Percentiles rank a stretch among this genome's conserved stretches.
Conservation (phyloP, 53 echinoderm and acorn worm species). For the Arbacia lixula region DNA sequence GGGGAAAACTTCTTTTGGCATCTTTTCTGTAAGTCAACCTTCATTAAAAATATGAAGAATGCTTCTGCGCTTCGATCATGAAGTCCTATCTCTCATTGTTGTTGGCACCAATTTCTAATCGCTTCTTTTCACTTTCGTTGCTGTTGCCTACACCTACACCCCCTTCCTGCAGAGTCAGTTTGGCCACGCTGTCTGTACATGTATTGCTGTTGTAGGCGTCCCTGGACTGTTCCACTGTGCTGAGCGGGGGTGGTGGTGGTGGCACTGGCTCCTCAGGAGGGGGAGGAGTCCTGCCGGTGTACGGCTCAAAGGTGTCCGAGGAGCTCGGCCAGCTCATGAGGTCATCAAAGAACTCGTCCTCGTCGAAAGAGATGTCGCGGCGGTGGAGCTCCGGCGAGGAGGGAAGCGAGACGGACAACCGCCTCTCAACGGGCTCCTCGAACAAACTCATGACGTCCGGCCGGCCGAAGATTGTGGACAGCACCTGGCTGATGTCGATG, state of each 20-base stretch:
- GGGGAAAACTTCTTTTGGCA: too few species aligned
- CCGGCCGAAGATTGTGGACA: constrained; percentile 32
- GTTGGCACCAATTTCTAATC: background rate
- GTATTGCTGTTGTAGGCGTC: background rate
- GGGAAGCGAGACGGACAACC: constrained; percentile 46
- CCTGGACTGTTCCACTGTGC: constrained; percentile 17
- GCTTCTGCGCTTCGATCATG: background rate
- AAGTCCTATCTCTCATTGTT: constrained; percentile 4
- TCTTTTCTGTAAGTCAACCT: too few species aligned
- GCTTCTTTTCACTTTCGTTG: background rate
- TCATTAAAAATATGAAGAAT: too few species aligned
- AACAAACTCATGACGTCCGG: constrained; percentile 19
- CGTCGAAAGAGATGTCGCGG: constrained; percentile 22
- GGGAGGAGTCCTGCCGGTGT: constrained; percentile 10
- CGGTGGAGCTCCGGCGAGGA: constrained; percentile 51
- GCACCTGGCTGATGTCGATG: constrained; percentile 20
- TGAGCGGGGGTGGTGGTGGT: background rate
- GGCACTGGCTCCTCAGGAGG: background rate
- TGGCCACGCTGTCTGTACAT: too few species aligned
- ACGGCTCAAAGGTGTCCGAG: constrained; percentile 7
- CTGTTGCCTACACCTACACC: background rate
- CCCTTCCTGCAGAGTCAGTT: background rate
- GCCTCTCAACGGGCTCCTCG: constrained; percentile 10
- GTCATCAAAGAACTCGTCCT: constrained; percentile 47
- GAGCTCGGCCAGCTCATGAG: constrained; percentile 54